phyloP scores from a whole-genome alignment of 2,888 invertebrate genomes.

The Trichopoda pennipes region DNA sequence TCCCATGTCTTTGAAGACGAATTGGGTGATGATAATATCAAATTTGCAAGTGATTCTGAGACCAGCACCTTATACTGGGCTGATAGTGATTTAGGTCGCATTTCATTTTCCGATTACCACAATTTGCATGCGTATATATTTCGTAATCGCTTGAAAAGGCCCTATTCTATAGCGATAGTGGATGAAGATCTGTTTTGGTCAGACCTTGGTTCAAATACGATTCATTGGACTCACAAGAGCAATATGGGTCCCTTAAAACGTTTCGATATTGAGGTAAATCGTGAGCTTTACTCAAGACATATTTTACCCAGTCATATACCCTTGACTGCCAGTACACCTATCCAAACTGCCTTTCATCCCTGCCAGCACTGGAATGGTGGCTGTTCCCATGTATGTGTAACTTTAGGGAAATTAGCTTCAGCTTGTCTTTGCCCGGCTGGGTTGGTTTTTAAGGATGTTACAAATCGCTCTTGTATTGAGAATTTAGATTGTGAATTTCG shows the following conservation, averaged over 20 bases:
- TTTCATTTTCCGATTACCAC: constrained; percentile 85
- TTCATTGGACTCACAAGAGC: constrained; percentile 84
- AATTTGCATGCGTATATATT: constrained; percentile 82
- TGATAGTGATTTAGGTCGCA: constrained; percentile 85
- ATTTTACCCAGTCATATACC: constrained; percentile 73
- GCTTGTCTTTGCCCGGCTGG: constrained; percentile 87
- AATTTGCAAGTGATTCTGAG: constrained; percentile 81
- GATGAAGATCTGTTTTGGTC: constrained; percentile 88
- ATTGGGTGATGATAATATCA: constrained; percentile 78
- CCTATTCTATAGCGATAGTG: constrained; percentile 84
- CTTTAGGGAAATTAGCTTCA: constrained; percentile 77
- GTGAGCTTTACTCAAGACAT: constrained; percentile 63
- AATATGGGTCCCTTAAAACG: constrained; percentile 78
- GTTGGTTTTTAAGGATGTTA: constrained; percentile 81
- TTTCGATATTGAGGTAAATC: constrained; percentile 75
- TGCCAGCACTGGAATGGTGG: constrained; percentile 84
- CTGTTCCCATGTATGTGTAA: constrained; percentile 89
- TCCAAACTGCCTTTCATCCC: constrained; percentile 80
- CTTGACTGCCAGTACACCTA: constrained; percentile 70
- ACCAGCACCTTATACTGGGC: constrained; percentile 85
- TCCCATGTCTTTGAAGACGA: constrained; percentile 78
- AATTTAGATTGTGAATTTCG: constrained; percentile 82
- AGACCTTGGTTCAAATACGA: constrained; percentile 82
- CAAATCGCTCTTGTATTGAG: constrained; percentile 83
- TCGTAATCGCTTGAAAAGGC: constrained; percentile 81